Evolutionary conservation across 92 coral and sea anemone genomes (phyloP), one percentile per base, ranked within the genome.

Genomic region (Nematostella vectensis): DNA sequence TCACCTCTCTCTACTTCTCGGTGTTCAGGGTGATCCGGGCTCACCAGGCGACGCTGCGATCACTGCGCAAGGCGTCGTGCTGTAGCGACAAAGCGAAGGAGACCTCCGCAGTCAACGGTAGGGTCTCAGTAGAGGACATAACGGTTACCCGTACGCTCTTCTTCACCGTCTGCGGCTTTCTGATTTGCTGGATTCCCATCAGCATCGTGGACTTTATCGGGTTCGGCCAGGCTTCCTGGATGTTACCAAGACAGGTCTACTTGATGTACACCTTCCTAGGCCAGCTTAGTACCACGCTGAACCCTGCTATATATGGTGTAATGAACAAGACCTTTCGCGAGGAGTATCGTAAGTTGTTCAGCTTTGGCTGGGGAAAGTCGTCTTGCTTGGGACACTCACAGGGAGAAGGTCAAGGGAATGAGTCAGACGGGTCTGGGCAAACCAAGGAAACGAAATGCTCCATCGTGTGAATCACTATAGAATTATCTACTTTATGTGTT

Each of bases 261-360:
- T 74, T 83, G 42, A 83, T 78, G 93, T 83, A 83, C 65, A 83
- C 86, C 31, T 83, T 72, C 45, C 43, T 78, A 57, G 93, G 93
- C 31, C 82, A 78, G 43, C 68, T 79, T 17, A 78, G 86, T 31
- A 78, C 93, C 0, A 72, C 81, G 50, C 47, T 83, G 17, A 83
- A 83, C 19, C 93, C 93, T 0, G 63, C 74, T 6, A 77, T 83
- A 29, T 83, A 83, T 24, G 85, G 91, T 3, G 81, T 77, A 28
- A 83, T 83, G 91, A 83, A 83, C 78, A 83, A 80, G 42, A 78
- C 82, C 11, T 83, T 83, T 17, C 72, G 93, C 50, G 81, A 73
- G 20, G 87, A 79, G 40, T 79, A 79, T 64, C 72, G 48, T 62
- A 39, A 15, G 25, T 27, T 66, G 55, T 31, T 66, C 21, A 54